These are phyloP conservation scores for Accipiter cooperii DNA, from an alignment of 2,113 vertebrate genomes.

Conservation along the genomic window DNA sequence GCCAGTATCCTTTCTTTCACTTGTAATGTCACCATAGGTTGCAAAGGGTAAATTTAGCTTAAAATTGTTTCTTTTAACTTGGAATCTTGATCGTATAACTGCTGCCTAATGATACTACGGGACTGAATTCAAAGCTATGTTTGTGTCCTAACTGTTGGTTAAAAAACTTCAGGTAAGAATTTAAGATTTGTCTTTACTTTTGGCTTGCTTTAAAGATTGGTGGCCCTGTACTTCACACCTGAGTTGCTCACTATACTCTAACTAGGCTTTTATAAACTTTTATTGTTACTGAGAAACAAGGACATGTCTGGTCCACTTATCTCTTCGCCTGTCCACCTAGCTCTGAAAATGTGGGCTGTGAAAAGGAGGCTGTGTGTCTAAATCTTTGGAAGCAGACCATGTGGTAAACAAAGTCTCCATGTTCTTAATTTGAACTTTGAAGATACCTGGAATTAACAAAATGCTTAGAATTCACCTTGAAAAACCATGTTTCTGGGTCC, in stretches of 20 bases:
- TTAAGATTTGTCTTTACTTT: background rate
- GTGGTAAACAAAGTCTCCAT: background rate
- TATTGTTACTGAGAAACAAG: background rate
- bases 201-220: background rate
- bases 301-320: background rate
- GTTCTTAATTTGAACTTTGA: background rate
- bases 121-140: background rate
- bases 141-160: background rate
- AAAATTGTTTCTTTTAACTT: background rate
- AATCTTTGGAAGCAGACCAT: background rate
- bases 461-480: background rate
- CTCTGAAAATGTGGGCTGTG: background rate
- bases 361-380: background rate
- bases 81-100: background rate
- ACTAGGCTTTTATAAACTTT: background rate
- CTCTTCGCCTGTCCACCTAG: background rate
- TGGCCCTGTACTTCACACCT: background rate
- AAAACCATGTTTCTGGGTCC: background rate
- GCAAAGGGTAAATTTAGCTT: background rate
- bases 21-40: background rate
- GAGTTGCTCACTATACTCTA: background rate
- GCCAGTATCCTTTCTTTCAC: background rate
- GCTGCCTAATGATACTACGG: background rate
- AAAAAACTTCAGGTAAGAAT: background rate
- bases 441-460: background rate